Conservation (phyloP, 2,888 invertebrate genomes). For the Melitaea athalia region DNA sequence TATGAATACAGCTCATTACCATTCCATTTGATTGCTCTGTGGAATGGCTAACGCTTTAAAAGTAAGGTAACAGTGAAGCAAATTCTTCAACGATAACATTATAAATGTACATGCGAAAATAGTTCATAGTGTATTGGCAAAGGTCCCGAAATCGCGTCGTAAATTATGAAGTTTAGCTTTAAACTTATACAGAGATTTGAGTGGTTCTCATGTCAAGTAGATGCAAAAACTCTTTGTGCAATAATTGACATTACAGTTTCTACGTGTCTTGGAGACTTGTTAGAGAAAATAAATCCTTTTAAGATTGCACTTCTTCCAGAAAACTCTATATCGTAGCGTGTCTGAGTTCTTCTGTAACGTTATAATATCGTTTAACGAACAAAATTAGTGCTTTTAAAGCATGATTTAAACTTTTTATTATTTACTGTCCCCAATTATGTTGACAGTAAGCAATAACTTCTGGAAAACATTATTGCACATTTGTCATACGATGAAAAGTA, state of each 20-base stretch:
- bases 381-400: too few relatives aligned
- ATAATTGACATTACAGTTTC: constrained; percentile 25
- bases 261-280: constrained; percentile 11
- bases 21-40: constrained; percentile 28
- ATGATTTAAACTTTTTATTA: too few relatives aligned
- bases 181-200: neutral
- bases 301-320: neutral
- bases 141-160: constrained; percentile 17
- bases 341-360: neutral
- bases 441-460: too few relatives aligned
- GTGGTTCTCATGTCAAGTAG: constrained; percentile 10
- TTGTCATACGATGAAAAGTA: too few relatives aligned
- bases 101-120: constrained; percentile 23
- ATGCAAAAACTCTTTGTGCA: constrained; percentile 22
- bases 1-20: constrained; percentile 31
- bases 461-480: too few relatives aligned
- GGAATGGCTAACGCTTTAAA: constrained; percentile 21
- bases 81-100: constrained; percentile 17
- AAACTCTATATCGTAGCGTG: constrained; percentile 6
- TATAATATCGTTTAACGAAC: too few relatives aligned
- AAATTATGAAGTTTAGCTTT: constrained; percentile 1
- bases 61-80: constrained; percentile 15
- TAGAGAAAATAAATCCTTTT: constrained; percentile 13
- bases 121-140: constrained; percentile 17
- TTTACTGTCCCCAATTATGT: too few relatives aligned